These are phyloP conservation scores for Nasonia longicornis DNA, from an alignment of 1,140 invertebrate genomes.

Conservation along the genomic window DNA sequence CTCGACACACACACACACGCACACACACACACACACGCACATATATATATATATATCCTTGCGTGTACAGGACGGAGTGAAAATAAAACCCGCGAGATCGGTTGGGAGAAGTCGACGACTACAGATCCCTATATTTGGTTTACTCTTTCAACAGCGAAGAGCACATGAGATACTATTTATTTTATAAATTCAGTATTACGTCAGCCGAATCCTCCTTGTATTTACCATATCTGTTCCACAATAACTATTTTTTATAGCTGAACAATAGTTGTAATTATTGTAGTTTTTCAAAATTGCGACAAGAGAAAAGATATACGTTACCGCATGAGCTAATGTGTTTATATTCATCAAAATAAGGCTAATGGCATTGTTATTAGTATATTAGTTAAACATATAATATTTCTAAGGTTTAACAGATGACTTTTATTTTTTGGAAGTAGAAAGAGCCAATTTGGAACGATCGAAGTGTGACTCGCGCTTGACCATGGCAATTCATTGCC, in stretches of 20 bases:
- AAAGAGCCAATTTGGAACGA: background rate
- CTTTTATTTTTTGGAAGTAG: background rate
- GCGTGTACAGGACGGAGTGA: background rate
- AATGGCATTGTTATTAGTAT: no score
- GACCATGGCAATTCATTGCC: slow-evolving; percentile 50
- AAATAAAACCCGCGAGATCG: background rate
- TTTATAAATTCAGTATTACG: background rate
- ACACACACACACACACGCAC: no score
- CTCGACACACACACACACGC: background rate
- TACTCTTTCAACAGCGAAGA: background rate
- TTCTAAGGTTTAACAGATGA: no score
- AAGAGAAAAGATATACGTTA: no score
- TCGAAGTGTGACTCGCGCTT: slow-evolving; percentile 16
- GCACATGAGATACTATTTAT: background rate
- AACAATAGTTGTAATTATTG: no score
- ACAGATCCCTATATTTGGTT: slow-evolving; percentile 6
- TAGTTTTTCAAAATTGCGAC: no score
- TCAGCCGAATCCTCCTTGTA: no score
- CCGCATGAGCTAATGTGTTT: no score
- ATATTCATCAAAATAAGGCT: no score
- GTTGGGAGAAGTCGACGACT: background rate
- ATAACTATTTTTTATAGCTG: no score
- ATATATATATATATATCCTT: background rate
- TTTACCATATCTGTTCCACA: no score
- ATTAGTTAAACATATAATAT: no score